Conservation (phyloP, 2,797 vertebrate genomes). For the Leuciscus waleckii region DNA sequence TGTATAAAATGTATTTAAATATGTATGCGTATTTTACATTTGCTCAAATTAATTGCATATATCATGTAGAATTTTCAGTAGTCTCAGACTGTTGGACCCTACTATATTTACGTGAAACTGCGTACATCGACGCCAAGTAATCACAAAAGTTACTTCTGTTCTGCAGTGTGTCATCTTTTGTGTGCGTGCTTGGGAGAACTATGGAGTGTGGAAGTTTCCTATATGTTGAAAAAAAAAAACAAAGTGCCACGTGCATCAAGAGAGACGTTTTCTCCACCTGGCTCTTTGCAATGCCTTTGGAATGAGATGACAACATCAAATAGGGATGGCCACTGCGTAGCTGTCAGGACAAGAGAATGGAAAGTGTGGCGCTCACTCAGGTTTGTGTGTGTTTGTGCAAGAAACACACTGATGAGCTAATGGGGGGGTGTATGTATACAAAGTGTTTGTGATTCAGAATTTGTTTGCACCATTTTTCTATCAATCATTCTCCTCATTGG, state of each 20-base stretch:
- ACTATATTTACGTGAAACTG: neutral
- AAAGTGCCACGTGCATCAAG: constrained; percentile 7
- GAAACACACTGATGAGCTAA: constrained; percentile 34
- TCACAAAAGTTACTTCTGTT: neutral
- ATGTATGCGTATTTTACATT: neutral
- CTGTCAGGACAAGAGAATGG: constrained; percentile 51
- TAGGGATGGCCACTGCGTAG: constrained; percentile 31
- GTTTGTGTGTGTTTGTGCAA: constrained; percentile 34
- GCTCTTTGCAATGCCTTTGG: constrained; percentile 47
- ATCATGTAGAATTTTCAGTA: no score
- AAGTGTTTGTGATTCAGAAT: neutral
- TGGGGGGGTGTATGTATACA: constrained; percentile 27
- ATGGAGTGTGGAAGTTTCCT: neutral
- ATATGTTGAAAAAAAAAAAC: neutral
- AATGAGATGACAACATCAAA: constrained; percentile 54
- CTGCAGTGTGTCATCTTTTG: neutral
- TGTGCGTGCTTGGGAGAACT: constrained; percentile 21
- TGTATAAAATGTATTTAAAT: neutral
- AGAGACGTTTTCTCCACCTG: constrained; percentile 46
- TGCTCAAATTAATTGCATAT: neutral
- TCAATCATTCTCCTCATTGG: neutral
- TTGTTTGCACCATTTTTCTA: neutral
- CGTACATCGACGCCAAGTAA: neutral
- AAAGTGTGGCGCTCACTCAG: constrained; percentile 41
- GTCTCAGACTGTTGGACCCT: neutral